Conservation (phyloP, 2,113 vertebrate species). For the Hippolais icterina region DNA sequence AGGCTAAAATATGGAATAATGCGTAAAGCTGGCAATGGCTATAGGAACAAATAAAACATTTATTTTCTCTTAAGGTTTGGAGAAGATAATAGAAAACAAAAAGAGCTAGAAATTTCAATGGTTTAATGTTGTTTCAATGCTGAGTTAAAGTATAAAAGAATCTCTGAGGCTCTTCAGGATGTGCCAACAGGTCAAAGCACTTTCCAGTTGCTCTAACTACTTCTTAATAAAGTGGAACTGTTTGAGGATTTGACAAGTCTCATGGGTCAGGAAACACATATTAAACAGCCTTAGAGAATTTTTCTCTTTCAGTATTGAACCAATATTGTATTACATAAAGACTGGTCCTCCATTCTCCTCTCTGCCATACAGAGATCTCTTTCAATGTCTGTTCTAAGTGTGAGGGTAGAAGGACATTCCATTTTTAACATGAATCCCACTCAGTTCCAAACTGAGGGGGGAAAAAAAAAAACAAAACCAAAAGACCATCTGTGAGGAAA, state of each 20-base stretch:
- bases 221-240: slow-evolving; percentile 65
- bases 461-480: background rate
- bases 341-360: background rate
- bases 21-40: background rate
- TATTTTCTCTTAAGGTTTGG: background rate
- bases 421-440: slow-evolving; percentile 3
- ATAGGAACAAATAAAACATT: background rate
- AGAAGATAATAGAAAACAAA: background rate
- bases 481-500: background rate
- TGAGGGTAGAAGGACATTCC: background rate
- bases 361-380: background rate
- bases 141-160: slow-evolving; percentile 51
- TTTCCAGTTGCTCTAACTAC: slow-evolving; percentile 50
- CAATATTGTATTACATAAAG: slow-evolving; percentile 22
- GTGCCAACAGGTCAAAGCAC: slow-evolving; percentile 48
- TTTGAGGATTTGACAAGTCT: slow-evolving; percentile 64
- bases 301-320: slow-evolving; percentile 13
- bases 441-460: background rate
- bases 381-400: background rate
- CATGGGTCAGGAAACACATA: slow-evolving; percentile 56
- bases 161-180: slow-evolving; percentile 45
- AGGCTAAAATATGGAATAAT: background rate
- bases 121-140: slow-evolving; percentile 1
- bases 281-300: slow-evolving; percentile 39
- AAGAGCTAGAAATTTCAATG: background rate